Base-by-base conservation (phyloP, 1,140 invertebrate genomes). In the Aphaenogaster floridana region DNA sequence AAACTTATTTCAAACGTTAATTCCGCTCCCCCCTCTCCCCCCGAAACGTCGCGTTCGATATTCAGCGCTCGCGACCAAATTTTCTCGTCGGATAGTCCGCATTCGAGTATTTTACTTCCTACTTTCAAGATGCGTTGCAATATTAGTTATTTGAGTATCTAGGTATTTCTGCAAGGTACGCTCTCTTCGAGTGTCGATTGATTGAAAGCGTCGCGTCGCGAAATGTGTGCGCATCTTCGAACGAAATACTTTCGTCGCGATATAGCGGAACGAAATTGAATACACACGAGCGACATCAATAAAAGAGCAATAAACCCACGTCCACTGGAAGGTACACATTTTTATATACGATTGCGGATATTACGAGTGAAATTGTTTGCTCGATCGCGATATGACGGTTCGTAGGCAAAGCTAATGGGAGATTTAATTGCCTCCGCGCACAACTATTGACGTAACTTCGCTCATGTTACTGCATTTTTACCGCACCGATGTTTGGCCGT, bases 331-430 rank as follows among this genome's bases (percentile, higher is more conserved):
- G 2, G 48, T 45, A 71, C 17, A 81, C 9, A 71, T 42, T 81
- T 81, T 81, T 81, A 81, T 69, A 81, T 80, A 36, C 36, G 21
- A 59, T 57, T 69, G 64, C 64, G 64, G 68, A 81, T 81, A 71
- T 81, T 81, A 71, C 79, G 79, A 48, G 11, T 34, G 66, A 71
- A 81, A 81, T 81, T 71, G 66, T 71, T 81, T 81, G 79, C 79
- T 48, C 66, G 28, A 28, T 45, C 66, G 50, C n/a, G 78, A 57
- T 57, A 81, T 59, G 64, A 59, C 21, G 77, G 34, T 80, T 66
- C 36, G 79, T 81, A 71, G 79, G 50, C 50, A 71, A 81, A 81
- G 36, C 64, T 81, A 69, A 71, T 81, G 50, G 79, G 39, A 81
- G 79, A 57, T 48, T 71, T 71, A 71, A 71, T 81, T 81, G 79